Percentiles rank a stretch among this genome's conserved stretches.
Conservation (phyloP, 2,113 vertebrate genomes). For the Lampris megalopsis region DNA sequence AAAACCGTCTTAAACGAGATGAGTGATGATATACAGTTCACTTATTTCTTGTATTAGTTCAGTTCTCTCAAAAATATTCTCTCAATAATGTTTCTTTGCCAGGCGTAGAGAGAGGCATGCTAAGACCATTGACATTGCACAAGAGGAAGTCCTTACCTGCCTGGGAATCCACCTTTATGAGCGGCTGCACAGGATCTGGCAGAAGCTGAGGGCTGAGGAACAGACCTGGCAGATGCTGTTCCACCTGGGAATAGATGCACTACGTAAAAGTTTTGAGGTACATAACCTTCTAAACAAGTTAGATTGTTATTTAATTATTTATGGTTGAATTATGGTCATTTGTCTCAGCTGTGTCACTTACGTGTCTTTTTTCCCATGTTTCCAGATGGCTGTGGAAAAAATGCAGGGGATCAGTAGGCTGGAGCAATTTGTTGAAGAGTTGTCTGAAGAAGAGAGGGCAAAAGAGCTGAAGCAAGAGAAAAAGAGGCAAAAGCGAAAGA, state of each 20-base stretch:
- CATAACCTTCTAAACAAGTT: neutral
- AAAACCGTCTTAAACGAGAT: no score
- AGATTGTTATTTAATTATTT: neutral
- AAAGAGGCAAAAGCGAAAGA: constrained; percentile 96
- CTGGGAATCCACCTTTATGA: constrained; percentile 97
- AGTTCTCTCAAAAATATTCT: neutral
- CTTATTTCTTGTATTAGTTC: no score
- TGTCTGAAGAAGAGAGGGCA: constrained; percentile 95
- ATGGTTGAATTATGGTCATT: neutral
- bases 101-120: constrained; percentile 96
- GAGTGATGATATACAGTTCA: no score
- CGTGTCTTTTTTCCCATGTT: neutral
- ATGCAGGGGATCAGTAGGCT: constrained; percentile 96
- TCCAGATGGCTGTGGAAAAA: constrained; percentile 95
- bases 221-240: constrained; percentile 98
- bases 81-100: constrained; percentile 9
- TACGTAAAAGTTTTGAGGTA: constrained; percentile 98
- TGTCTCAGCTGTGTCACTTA: constrained; percentile 3
- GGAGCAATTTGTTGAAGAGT: constrained; percentile 96
- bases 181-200: constrained; percentile 96
- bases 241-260: constrained; percentile 92
- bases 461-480: constrained; percentile 97
- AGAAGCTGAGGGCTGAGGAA: constrained; percentile 94
- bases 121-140: constrained; percentile 97
- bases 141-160: constrained; percentile 98